These are phyloP conservation scores for Pristionchus entomophagus DNA, from an alignment of 2,888 invertebrate genomes.

Conservation along the genomic window DNA sequence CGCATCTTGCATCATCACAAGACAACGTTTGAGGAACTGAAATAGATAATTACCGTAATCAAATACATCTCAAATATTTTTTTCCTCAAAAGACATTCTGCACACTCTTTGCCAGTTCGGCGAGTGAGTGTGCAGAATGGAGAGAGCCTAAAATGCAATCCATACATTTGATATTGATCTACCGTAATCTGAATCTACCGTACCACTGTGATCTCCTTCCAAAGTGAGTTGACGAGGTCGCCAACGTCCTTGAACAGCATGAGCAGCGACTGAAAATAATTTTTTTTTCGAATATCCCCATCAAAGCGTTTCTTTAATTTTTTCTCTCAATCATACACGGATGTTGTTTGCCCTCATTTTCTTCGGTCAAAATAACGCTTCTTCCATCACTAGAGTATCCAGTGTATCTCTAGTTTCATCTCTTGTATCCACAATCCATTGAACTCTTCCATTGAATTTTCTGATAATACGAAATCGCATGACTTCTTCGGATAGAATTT, in stretches of 20 bases:
- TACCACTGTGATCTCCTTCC: conserved; percentile 53
- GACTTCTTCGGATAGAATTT: neutral
- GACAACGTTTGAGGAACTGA: conserved; percentile 85
- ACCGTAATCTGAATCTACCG: neutral
- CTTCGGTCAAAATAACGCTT: neutral
- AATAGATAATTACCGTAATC: neutral
- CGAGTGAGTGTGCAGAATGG: too few species aligned
- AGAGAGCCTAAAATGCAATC: too few species aligned
- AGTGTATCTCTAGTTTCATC: neutral
- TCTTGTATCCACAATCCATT: too few species aligned
- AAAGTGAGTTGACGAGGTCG: conserved; percentile 85
- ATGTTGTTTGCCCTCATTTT: neutral
- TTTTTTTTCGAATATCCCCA: neutral
- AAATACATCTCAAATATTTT: too few species aligned
- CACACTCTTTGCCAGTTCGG: too few species aligned
- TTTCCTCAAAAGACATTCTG: too few species aligned
- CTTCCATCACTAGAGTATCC: neutral
- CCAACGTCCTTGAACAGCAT: conserved; percentile 97
- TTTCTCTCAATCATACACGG: neutral
- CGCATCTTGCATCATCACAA: conserved; percentile 51
- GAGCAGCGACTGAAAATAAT: conserved; percentile 83
- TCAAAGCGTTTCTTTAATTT: neutral
- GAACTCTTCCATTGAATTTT: too few species aligned
- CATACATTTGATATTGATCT: too few species aligned
- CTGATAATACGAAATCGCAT: neutral